Evolutionary conservation across 2,888 invertebrate genomes (phyloP).

Genomic region (Deilephila porcellus): DNA sequence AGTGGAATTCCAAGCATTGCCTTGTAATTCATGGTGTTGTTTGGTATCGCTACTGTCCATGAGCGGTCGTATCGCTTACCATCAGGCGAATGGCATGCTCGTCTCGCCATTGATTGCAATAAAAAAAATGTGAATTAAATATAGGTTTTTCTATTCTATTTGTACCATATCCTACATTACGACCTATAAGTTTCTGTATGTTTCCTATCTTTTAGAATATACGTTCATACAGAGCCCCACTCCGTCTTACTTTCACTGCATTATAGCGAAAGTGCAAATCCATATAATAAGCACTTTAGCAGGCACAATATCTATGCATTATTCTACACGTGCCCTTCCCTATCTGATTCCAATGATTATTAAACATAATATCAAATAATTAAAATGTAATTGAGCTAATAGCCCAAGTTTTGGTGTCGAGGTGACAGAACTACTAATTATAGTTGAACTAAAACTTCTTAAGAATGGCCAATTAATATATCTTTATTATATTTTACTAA

Average conservation of each 20-base stretch:
- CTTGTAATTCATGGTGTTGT: too few relatives aligned
- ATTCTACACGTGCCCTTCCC: neutral
- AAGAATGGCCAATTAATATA: too few relatives aligned
- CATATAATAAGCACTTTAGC: neutral
- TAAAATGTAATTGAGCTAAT: constrained; percentile 5
- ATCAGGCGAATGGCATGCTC: too few relatives aligned
- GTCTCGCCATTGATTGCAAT: too few relatives aligned
- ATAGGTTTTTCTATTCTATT: too few relatives aligned
- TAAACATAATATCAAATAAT: constrained; percentile 4
- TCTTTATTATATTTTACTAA: too few relatives aligned
- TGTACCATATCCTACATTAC: too few relatives aligned
- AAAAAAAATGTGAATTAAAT: too few relatives aligned
- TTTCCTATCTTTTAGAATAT: neutral
- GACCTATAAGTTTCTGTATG: too few relatives aligned
- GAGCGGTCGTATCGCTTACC: too few relatives aligned
- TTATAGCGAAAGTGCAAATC: constrained; percentile 3
- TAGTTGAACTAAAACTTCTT: neutral
- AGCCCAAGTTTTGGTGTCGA: neutral
- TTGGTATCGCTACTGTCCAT: too few relatives aligned
- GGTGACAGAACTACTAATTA: neutral
- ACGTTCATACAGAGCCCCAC: neutral
- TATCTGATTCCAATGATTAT: neutral
- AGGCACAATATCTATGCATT: neutral
- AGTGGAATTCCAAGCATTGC: too few relatives aligned
- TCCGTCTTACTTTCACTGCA: neutral